Percentiles rank a stretch among this genome's conserved stretches.
phyloP scores from a whole-genome alignment of 2,888 invertebrate species.

The Peribatodes rhomboidaria region DNA sequence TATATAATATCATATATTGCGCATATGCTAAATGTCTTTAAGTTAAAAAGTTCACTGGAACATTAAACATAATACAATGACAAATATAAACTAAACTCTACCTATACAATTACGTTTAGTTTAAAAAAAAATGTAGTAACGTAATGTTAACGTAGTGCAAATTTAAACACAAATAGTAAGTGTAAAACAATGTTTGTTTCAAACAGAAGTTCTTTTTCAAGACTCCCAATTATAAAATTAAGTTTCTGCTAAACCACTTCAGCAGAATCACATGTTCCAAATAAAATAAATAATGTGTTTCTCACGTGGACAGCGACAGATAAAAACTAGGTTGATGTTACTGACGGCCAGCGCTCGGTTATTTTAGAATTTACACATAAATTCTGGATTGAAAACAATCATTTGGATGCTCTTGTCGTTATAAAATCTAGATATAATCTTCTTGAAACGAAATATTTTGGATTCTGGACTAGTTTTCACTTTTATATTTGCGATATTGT shows the following conservation, averaged over 20 bases:
- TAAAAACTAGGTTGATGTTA: slow-evolving; percentile 53
- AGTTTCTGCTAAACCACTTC: slow-evolving; percentile 34
- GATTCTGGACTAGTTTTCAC: neutral
- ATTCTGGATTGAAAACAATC: slow-evolving; percentile 50
- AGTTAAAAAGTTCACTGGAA: too few relatives aligned
- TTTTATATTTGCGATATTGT: too few relatives aligned
- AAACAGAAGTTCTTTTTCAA: neutral
- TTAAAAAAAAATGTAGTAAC: neutral
- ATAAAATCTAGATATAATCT: slow-evolving; percentile 39
- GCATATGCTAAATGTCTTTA: too few relatives aligned
- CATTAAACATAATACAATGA: too few relatives aligned
- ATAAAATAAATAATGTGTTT: slow-evolving; percentile 54
- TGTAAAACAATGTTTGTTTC: neutral
- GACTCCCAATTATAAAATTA: slow-evolving; percentile 17
- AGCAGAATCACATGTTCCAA: slow-evolving; percentile 50
- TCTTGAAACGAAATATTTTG: slow-evolving; percentile 12
- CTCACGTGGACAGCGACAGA: slow-evolving; percentile 46
- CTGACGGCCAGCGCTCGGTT: slow-evolving; percentile 44
- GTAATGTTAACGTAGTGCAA: too few relatives aligned
- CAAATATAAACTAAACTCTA: too few relatives aligned
- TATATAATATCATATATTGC: too few relatives aligned
- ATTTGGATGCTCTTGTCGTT: slow-evolving; percentile 43
- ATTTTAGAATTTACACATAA: slow-evolving; percentile 49
- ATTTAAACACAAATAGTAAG: neutral
- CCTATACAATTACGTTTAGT: too few relatives aligned